Evolutionary conservation across 2,113 vertebrate genomes (phyloP).

Genomic region (Polypterus senegalus): DNA sequence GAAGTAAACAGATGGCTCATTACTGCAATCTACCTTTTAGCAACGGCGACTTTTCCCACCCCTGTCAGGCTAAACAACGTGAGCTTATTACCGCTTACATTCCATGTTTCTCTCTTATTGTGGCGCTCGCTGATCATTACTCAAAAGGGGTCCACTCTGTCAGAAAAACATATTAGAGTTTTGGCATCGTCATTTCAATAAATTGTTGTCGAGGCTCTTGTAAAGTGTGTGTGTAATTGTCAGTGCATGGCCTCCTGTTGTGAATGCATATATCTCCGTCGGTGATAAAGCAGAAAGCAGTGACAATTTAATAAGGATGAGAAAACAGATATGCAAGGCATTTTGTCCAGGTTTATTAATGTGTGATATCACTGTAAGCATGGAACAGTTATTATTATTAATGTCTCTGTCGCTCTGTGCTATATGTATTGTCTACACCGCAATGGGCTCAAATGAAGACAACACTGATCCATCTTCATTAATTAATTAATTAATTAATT

Average conservation of each 20-base stretch:
- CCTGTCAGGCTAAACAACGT: neutral
- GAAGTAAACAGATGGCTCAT: neutral
- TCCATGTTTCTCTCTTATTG: slow-evolving; percentile 14
- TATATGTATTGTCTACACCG: no score
- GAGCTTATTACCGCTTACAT: neutral
- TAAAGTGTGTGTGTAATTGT: slow-evolving; percentile 23
- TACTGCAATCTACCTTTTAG: neutral
- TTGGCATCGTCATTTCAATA: slow-evolving; percentile 17
- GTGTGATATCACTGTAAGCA: no score
- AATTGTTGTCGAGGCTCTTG: slow-evolving; percentile 23
- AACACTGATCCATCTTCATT: no score
- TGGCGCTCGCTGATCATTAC: neutral
- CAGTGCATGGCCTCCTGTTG: slow-evolving; percentile 21
- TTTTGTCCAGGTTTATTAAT: no score
- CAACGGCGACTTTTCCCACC: slow-evolving; percentile 3
- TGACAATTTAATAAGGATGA: neutral
- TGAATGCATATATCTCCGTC: slow-evolving; percentile 21
- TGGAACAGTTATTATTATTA: no score
- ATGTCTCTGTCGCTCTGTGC: no score
- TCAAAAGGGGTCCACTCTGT: slow-evolving; percentile 17
- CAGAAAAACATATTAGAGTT: slow-evolving; percentile 25
- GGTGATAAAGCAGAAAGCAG: slow-evolving; percentile 17
- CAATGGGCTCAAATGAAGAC: no score
- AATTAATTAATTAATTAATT: no score
- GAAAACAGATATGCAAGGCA: neutral